A percentile compares a stretch with the other conserved stretches of the same genome.
Conservation (phyloP, 1,140 invertebrate genomes). For the Neocloeon triangulifer region DNA sequence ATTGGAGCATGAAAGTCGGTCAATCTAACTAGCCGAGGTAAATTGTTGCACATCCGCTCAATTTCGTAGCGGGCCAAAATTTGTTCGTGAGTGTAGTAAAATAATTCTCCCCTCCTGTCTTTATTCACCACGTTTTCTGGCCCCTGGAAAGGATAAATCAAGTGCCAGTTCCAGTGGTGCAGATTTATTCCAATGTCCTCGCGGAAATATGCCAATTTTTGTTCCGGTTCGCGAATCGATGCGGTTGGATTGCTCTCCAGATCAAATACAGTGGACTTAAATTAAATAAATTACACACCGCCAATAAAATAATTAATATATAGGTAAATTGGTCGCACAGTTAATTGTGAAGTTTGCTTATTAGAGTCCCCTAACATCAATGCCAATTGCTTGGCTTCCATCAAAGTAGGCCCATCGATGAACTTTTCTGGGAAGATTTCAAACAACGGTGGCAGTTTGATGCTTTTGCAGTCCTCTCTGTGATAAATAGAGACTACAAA, state of each 20-base stretch:
- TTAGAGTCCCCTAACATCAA: too few relatives aligned
- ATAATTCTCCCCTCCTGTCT: conserved; percentile 15
- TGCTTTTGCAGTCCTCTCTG: conserved; percentile 43
- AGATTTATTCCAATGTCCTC: conserved; percentile 18
- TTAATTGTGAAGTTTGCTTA: too few relatives aligned
- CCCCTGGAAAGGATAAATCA: conserved; percentile 12
- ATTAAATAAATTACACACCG: too few relatives aligned
- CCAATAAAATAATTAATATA: too few relatives aligned
- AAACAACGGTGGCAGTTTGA: conserved; percentile 41
- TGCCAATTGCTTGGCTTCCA: conserved; percentile 38
- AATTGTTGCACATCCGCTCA: conserved; percentile 6
- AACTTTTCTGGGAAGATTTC: conserved; percentile 58
- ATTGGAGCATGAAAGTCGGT: conserved; percentile 8
- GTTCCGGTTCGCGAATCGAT: conserved; percentile 15
- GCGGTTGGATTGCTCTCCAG: too few relatives aligned
- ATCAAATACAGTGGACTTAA: too few relatives aligned
- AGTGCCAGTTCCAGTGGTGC: conserved; percentile 18
- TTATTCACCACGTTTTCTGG: conserved; percentile 4
- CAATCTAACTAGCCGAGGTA: conserved; percentile 8
- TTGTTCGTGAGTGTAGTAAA: conserved; percentile 16
- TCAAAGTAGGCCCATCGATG: conserved; percentile 44
- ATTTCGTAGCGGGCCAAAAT: conserved; percentile 12
- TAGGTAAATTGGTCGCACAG: too few relatives aligned
- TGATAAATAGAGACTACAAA: conserved; percentile 54
- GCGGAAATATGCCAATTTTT: conserved; percentile 18